Conservation (phyloP, 1,140 invertebrate genomes). For the Dryas iulia region DNA sequence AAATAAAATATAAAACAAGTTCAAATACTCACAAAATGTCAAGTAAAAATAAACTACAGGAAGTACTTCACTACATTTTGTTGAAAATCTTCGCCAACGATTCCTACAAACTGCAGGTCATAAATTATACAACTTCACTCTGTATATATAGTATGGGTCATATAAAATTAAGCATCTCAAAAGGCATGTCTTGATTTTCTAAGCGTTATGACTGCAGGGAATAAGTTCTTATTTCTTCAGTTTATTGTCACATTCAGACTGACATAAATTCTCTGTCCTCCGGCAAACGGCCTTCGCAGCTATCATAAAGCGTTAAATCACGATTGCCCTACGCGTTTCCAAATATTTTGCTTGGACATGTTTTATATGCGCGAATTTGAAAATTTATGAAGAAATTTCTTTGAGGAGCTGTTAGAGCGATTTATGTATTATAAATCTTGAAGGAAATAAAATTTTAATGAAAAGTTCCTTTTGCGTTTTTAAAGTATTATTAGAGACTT, state of each 20-base stretch:
- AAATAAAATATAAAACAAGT: slow-evolving; percentile 4
- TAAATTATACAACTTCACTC: neutral
- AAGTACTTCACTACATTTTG: slow-evolving; percentile 3
- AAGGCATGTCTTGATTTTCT: slow-evolving; percentile 38
- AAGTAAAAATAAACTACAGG: slow-evolving; percentile 5
- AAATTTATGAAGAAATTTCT: neutral
- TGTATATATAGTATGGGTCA: slow-evolving; percentile 9
- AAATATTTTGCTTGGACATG: slow-evolving; percentile 19
- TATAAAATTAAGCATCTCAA: slow-evolving; percentile 34
- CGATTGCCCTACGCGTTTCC: slow-evolving; percentile 49
- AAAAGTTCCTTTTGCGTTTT: too few species aligned
- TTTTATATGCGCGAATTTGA: neutral
- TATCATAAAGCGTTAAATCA: slow-evolving; percentile 57
- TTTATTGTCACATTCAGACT: slow-evolving; percentile 54
- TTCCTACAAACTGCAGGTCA: neutral
- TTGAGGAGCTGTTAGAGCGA: neutral
- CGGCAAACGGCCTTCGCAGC: slow-evolving; percentile 45
- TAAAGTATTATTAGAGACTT: too few species aligned
- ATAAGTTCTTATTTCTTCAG: slow-evolving; percentile 45
- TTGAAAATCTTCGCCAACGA: slow-evolving; percentile 3
- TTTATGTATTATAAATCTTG: neutral
- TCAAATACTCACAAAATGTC: slow-evolving; percentile 3
- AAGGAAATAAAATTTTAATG: too few species aligned
- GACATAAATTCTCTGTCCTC: slow-evolving; percentile 53
- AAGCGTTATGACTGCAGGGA: slow-evolving; percentile 43